phyloP scores from a whole-genome alignment of 2,888 invertebrate species.

The Lochmaea crataegi region DNA sequence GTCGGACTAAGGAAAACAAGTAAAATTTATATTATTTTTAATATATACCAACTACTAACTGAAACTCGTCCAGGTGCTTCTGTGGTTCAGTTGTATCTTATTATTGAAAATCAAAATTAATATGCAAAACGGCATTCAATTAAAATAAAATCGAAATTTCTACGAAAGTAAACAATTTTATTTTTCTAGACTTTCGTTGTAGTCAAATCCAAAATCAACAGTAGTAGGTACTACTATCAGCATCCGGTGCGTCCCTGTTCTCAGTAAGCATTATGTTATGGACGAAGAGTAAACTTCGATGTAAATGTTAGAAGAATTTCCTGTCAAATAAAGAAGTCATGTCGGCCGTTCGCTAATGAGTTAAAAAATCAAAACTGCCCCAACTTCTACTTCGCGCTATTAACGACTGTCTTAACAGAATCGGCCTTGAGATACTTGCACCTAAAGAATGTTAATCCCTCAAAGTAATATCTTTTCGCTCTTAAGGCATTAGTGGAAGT shows the following conservation, averaged over 20 bases:
- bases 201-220: background rate
- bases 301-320: background rate
- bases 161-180: background rate
- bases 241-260: background rate
- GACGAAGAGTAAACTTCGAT: slow-evolving; percentile 1
- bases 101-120: too few relatives aligned
- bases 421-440: slow-evolving; percentile 4
- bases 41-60: too few relatives aligned
- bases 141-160: too few relatives aligned
- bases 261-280: background rate
- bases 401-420: background rate
- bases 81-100: too few relatives aligned
- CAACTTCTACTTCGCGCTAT: slow-evolving; percentile 1
- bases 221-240: background rate
- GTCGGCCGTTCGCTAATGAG: slow-evolving; percentile 6
- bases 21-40: too few relatives aligned
- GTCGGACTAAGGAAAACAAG: too few relatives aligned
- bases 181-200: background rate
- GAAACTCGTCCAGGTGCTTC: too few relatives aligned
- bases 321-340: background rate
- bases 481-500: slow-evolving; percentile 5
- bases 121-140: too few relatives aligned
- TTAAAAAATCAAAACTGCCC: slow-evolving; percentile 5
- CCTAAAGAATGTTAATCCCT: slow-evolving; percentile 1
- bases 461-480: background rate